Evolutionary conservation across 2,888 invertebrate genomes (phyloP), one percentile per base, ranked within the genome.

Genomic region (Mesorhabditis spiculigera): DNA sequence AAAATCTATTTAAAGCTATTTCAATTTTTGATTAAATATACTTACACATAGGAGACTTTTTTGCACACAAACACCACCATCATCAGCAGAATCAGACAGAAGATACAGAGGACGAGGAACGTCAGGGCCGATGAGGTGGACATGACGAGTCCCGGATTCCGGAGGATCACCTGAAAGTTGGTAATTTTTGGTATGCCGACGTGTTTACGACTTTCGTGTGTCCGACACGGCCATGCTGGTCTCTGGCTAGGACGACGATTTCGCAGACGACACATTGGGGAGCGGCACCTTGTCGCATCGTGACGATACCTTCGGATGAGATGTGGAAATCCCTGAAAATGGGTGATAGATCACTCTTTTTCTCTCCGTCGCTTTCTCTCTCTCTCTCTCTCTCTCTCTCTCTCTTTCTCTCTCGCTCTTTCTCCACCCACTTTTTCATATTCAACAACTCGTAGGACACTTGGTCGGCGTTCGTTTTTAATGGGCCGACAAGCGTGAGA

Each of bases 231-330:
- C 75, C 75, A 5, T 73, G 70, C 28, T 75, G 75, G 67, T 78
- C 77, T 50, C 73, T 76, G 0, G 81, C 82, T 5, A 80, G 70
- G 0, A 82, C 79, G 13, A 82, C 73, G 43, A 82, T 68, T 45
- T 82, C 82, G 69, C 81, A 82, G 28, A 64, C 68, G 45, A 73
- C 72, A 45, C 78, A 78, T 10, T 75, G 72, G 2, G 76, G 75
- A 4, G 67, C 66, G 28, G 76, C 73, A 67, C 74, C 75, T 4
- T 76, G 71, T 4, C 73, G 50, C 28, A 77, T 66, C 63, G 73
- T 73, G 3, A 78, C 75, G 4, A 77, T 71, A 42, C 78, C 78
- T 65, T 72, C 70, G 44, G 66, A 65, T 62, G 75, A 74, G 0
- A 78, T 69, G 28, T 71, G 70, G 62, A 78, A 78, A 4, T 74